Conservation (phyloP, 2,888 invertebrate species). For the Ptilodon capucinus region DNA sequence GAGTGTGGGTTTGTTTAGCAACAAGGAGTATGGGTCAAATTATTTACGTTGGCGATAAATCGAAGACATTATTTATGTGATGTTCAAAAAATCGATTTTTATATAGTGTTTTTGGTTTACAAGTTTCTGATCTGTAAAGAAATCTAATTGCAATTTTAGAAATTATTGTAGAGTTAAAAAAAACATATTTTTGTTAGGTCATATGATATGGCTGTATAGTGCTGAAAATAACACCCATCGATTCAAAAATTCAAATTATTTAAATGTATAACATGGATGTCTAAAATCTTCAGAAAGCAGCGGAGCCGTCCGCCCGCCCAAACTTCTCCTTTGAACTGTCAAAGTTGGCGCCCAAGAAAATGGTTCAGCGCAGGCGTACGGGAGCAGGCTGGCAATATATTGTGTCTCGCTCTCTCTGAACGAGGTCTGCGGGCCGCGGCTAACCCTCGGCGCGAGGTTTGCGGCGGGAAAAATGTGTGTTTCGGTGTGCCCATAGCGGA, state of each 20-base stretch:
- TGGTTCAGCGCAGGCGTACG: slow-evolving; percentile 60
- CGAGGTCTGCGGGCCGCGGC: slow-evolving; percentile 82
- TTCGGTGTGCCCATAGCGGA: slow-evolving; percentile 83
- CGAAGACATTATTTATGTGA: too few relatives aligned
- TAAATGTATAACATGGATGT: too few relatives aligned
- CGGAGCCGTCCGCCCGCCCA: slow-evolving; percentile 25
- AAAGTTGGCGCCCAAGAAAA: slow-evolving; percentile 60
- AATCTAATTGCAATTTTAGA: too few relatives aligned
- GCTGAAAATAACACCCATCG: too few relatives aligned
- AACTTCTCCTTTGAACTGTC: slow-evolving; percentile 56
- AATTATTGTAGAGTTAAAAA: too few relatives aligned
- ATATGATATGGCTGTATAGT: too few relatives aligned
- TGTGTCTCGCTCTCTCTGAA: slow-evolving; percentile 60
- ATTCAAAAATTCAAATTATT: too few relatives aligned
- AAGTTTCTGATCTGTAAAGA: too few relatives aligned
- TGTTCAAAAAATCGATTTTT: too few relatives aligned
- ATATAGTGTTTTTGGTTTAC: too few relatives aligned
- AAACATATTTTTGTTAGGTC: too few relatives aligned
- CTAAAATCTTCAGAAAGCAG: neutral
- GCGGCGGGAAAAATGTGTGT: slow-evolving; percentile 83
- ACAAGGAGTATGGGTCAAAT: neutral
- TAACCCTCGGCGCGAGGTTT: slow-evolving; percentile 83
- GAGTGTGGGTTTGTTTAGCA: slow-evolving; percentile 30
- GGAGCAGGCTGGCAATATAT: slow-evolving; percentile 39
- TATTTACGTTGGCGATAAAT: neutral